Evolutionary conservation across 2,113 vertebrate genomes (phyloP), one percentile per base, ranked within the genome.

Genomic region (Seriola quinqueradiata): DNA sequence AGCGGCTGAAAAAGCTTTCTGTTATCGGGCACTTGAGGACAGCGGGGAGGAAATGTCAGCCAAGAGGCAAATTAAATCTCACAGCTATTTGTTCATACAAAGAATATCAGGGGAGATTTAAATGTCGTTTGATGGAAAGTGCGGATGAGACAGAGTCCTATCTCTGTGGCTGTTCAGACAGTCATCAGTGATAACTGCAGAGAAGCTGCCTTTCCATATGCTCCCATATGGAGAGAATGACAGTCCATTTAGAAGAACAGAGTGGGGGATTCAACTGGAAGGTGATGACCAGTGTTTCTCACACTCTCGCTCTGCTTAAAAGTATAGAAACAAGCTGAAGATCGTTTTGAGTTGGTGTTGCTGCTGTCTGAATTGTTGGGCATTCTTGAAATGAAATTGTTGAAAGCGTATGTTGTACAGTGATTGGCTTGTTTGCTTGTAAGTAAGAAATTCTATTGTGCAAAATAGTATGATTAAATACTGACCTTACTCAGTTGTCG

Each of bases 401-500:
- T 28, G 4, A 38, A 4, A 40, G 21, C 4, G 8, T 25, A 14
- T 58, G 12, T 4, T 38, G 16, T 40, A 28, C 28, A 77, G 16
- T 1, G 5, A 16, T 28, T 36, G 8, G 21, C 50, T 36, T 78
- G 4, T 28, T 68, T 50, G 3, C 32, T 36, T 4, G 42, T 25
- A 32, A 65, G 58, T 17, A 32, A 46, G 50, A 7, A 25, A 21
- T 16, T 3, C 19, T n/a, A 34, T 52, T 60, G 40, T 71, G 11
- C 16, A 36, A 44, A 55, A 23, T 1, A 34, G 3, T 13, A 19
- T 3, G 13, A 73, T 28, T 28, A 72, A 77, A 88, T 77, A 93
- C 92, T 85, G 77, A 95, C 92, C 93, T 81, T 59, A 63, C 75
- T 93, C 83, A 94, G 89, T 95, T 95, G 94, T 95, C 93, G 82